Conservation (phyloP, 2,888 invertebrate species). For the Dryocosmus kuriphilus region DNA sequence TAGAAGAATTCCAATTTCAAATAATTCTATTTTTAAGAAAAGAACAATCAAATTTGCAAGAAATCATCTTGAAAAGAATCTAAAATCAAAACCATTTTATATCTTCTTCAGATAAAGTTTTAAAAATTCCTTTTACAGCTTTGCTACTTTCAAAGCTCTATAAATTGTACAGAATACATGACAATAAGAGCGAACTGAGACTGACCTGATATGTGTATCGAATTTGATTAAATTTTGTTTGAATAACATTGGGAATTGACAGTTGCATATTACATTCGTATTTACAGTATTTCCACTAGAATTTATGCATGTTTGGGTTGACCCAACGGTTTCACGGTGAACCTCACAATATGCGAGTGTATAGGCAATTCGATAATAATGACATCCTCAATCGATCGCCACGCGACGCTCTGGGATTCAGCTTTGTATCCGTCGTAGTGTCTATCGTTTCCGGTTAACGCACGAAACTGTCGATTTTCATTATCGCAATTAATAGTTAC, state of each 20-base stretch:
- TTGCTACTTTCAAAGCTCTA: no score
- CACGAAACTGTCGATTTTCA: slow-evolving; percentile 39
- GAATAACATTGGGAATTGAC: neutral
- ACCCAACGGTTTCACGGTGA: slow-evolving; percentile 14
- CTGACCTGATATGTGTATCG: no score
- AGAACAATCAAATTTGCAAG: no score
- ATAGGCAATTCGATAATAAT: slow-evolving; percentile 36
- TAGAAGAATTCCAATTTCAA: no score
- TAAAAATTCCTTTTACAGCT: no score
- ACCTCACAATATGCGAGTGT: slow-evolving; percentile 35
- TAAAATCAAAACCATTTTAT: no score
- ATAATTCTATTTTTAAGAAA: no score
- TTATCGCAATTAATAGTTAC: slow-evolving; percentile 27
- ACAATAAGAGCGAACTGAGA: no score
- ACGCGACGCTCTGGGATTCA: slow-evolving; percentile 18
- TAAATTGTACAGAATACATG: no score
- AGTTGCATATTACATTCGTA: neutral
- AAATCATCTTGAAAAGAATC: no score
- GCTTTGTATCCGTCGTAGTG: slow-evolving; percentile 7
- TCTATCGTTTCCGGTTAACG: slow-evolving; percentile 16
- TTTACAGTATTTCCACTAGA: slow-evolving; percentile 18
- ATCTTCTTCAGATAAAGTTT: no score
- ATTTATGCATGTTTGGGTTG: slow-evolving; percentile 6
- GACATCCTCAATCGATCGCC: slow-evolving; percentile 37
- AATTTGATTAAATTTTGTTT: neutral